Evolutionary conservation across 1,140 invertebrate species (phyloP).

Genomic region (Zaprionus taronus): DNA sequence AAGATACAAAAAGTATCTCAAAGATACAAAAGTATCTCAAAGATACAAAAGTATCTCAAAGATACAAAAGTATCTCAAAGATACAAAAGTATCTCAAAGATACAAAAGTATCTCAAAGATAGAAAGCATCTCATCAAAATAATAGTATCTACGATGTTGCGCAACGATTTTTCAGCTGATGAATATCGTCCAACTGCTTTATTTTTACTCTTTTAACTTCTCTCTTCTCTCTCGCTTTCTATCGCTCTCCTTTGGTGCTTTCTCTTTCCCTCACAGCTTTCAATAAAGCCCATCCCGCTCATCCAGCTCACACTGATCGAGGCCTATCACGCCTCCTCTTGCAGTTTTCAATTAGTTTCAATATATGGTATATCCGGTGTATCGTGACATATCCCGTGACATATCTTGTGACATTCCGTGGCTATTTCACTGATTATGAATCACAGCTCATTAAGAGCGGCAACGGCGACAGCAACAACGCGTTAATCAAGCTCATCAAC

Average conservation of each 20-base stretch:
- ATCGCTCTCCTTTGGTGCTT: too few species aligned
- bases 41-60: neutral
- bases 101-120: neutral
- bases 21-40: neutral
- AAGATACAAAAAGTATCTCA: too few species aligned
- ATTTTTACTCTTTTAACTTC: too few species aligned
- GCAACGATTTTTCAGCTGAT: too few species aligned
- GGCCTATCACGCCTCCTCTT: neutral
- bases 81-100: too few species aligned
- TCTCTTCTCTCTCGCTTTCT: too few species aligned
- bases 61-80: neutral
- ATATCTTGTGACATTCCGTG: neutral
- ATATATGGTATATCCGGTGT: neutral
- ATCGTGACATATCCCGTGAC: neutral
- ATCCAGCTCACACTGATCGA: neutral
- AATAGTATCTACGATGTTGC: neutral
- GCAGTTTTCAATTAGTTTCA: neutral
- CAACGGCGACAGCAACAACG: slow-evolving; percentile 5
- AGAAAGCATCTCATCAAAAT: neutral
- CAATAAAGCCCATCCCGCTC: neutral
- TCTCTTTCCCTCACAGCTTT: too few species aligned
- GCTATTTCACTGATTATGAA: slow-evolving; percentile 23
- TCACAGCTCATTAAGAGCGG: slow-evolving; percentile 30
- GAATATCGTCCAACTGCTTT: too few species aligned
- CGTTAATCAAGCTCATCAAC: slow-evolving; percentile 40